These are phyloP conservation scores for Oscheius sp. DNA, from an alignment of 2,888 invertebrate species.

Conservation along the genomic window DNA sequence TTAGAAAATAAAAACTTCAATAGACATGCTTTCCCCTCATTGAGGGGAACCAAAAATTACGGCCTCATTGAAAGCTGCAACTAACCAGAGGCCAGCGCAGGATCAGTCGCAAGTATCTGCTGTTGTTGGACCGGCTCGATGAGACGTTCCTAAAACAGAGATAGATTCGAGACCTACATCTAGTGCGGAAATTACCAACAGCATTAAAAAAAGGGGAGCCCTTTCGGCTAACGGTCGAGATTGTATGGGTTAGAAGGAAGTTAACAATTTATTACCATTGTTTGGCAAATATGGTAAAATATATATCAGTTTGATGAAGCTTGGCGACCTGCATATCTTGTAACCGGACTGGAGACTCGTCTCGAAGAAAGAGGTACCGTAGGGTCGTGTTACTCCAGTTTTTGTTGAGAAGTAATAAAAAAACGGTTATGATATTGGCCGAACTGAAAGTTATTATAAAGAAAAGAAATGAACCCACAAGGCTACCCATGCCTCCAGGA, in stretches of 20 bases:
- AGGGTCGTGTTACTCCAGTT: neutral
- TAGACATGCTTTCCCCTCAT: neutral
- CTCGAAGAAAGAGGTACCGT: neutral
- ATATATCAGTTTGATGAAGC: neutral
- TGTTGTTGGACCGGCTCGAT: no score
- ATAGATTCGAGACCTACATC: no score
- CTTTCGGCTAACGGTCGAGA: no score
- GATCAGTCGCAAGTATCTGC: no score
- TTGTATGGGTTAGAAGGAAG: no score
- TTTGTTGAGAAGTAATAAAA: slow-evolving; percentile 2
- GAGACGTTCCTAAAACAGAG: no score
- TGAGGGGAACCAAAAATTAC: slow-evolving; percentile 12
- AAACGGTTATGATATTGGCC: neutral
- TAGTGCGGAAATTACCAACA: no score
- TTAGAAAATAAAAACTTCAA: neutral
- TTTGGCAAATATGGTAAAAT: slow-evolving; percentile 11
- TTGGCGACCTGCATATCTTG: neutral
- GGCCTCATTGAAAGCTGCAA: neutral
- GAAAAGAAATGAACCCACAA: neutral
- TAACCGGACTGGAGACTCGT: neutral
- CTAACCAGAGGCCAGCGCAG: neutral
- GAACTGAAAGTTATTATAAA: neutral
- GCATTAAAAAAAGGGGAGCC: no score
- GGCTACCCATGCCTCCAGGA: slow-evolving; percentile 7
- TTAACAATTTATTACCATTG: slow-evolving; percentile 2